A percentile compares a stretch with the other conserved stretches of the same genome.
Conservation (phyloP, 2,888 invertebrate genomes). For the Cartodere bifasciata region DNA sequence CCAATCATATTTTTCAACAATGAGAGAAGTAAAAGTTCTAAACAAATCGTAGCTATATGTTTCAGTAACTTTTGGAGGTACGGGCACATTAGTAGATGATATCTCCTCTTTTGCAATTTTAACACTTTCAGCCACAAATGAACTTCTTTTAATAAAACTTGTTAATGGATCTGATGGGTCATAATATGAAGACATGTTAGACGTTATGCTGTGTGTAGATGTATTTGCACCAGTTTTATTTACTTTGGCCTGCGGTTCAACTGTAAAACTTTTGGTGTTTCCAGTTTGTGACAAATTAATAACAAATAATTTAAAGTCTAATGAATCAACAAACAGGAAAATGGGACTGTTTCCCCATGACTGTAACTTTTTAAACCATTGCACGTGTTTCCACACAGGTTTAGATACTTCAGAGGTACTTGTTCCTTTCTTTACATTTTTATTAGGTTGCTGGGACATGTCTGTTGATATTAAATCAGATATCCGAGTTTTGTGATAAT, state of each 20-base stretch:
- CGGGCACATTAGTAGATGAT: too few species aligned
- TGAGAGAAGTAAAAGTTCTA: conserved; percentile 17
- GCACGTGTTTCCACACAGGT: conserved; percentile 15
- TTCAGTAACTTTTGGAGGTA: conserved; percentile 8
- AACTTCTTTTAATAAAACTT: too few species aligned
- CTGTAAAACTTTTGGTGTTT: conserved; percentile 13
- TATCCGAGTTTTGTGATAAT: conserved; percentile 20
- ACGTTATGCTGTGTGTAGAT: too few species aligned
- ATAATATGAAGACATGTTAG: too few species aligned
- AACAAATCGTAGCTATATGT: conserved; percentile 1
- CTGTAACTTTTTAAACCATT: conserved; percentile 16
- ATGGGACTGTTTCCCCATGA: conserved; percentile 25
- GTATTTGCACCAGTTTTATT: too few species aligned
- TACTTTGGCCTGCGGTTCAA: too few species aligned
- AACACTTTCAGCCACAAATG: too few species aligned
- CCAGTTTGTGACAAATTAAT: conserved; percentile 24
- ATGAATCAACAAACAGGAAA: conserved; percentile 27
- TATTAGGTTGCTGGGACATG: conserved; percentile 4
- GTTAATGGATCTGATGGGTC: too few species aligned
- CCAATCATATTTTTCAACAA: conserved; percentile 28
- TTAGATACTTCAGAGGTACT: conserved; percentile 4
- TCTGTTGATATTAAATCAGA: conserved; percentile 17
- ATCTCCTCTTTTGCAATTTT: too few species aligned
- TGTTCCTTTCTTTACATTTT: conserved; percentile 9
- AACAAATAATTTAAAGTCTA: conserved; percentile 24